These are phyloP conservation scores for Echinometra lucunter DNA, from an alignment of 53 echinoderm and acorn worm species.

Conservation along the genomic window DNA sequence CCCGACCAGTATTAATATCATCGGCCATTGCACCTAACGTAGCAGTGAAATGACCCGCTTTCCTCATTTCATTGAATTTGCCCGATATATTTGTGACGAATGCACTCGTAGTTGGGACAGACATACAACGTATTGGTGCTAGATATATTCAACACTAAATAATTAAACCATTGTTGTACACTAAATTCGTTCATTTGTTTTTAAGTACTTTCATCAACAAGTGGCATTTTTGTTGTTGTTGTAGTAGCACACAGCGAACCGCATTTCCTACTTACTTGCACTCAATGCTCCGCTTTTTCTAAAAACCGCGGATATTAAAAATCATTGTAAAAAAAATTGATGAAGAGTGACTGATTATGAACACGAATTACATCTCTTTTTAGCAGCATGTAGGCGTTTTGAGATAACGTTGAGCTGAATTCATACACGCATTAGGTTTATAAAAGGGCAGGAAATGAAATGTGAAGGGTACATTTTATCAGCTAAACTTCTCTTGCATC, in stretches of 20 bases:
- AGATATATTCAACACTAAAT: not conserved
- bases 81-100: not conserved
- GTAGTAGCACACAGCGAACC: not conserved
- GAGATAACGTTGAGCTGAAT: not conserved
- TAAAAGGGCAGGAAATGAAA: not conserved
- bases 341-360: not conserved
- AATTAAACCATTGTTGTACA: not conserved
- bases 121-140: not conserved
- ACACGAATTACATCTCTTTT: not conserved
- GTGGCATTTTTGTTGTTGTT: not conserved
- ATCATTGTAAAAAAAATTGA: not conserved
- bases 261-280: not conserved
- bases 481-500: not conserved
- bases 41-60: not conserved
- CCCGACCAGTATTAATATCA: not conserved
- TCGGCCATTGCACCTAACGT: not conserved
- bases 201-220: not conserved
- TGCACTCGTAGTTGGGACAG: not conserved
- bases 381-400: not conserved
- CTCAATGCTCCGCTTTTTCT: not conserved
- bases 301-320: not conserved
- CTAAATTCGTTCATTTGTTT: not conserved
- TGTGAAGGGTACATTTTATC: not conserved
- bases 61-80: not conserved
- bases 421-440: not conserved